Base-by-base conservation (phyloP, 2,888 invertebrate species). In the Salticus scenicus region DNA sequence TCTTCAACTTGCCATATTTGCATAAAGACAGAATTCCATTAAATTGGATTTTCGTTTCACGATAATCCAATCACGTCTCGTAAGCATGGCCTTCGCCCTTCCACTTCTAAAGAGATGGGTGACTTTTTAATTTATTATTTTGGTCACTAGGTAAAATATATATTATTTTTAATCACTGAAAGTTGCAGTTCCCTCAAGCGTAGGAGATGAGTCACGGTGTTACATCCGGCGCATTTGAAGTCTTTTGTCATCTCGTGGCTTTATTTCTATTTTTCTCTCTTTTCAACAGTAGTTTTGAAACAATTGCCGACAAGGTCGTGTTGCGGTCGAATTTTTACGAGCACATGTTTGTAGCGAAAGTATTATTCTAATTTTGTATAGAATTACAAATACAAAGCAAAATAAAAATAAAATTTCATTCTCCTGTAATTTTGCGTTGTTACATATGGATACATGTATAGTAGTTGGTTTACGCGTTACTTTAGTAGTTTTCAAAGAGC, bases 261-360 rank as follows among this genome's bases (percentile, higher is more conserved):
- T 5, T 5, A 57, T 24, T 57, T n/a, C 57, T 17, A 24, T 57
- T 57, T 24, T 47, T 17, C 57, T 17, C 17, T 17, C 17, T 47
- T 47, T 47, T 17, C 17, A 57, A 24, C 57, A 57, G 57, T 57
- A 17, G 57, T 57, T 57, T 57, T n/a, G 57, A 24, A 57, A 57
- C 12, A 1, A 24, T 5, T 24, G 17, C 47, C 47, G n/a, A 7
- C 20, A 57, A 57, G 57, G 57, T 57, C 12, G 57, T 4, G 7
- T 24, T 57, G 57, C 24, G 24, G 57, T 24, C 57, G 7, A 24
- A 47, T 17, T 47, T 17, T 17, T 17, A 7, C 42, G 17, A 14
- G 7, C 42, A 47, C 17, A 17, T 37, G 37, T 47, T 17, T 2
- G n/a, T n/a, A 17, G 42, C 42, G 42, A 47, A 37, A 7, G 37